phyloP scores from a whole-genome alignment of 2,113 vertebrate species.

The Monopterus albus region DNA sequence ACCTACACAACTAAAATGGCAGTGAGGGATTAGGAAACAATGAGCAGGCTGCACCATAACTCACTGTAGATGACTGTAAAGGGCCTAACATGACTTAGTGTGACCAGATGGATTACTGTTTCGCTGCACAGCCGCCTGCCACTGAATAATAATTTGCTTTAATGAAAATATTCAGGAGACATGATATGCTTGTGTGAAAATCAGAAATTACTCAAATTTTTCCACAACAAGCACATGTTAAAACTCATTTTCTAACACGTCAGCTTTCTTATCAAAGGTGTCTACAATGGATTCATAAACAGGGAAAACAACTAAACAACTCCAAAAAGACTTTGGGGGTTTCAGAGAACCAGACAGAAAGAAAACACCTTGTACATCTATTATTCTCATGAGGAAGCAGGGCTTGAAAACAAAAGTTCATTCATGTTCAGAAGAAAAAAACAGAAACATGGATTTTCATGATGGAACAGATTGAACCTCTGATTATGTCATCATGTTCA shows the following conservation, averaged over 20 bases:
- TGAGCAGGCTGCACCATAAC: constrained; percentile 6
- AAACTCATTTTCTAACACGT: constrained; percentile 11
- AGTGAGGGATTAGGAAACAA: constrained; percentile 46
- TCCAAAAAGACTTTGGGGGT: constrained; percentile 41
- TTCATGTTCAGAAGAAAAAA: constrained; percentile 48
- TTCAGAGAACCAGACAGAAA: constrained; percentile 58
- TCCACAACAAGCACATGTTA: constrained; percentile 8
- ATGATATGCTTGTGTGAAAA: not conserved
- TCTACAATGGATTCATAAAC: constrained; percentile 20
- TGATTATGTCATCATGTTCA: constrained; percentile 52
- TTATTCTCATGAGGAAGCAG: constrained; percentile 45
- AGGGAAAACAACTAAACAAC: constrained; percentile 1
- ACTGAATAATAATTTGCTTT: not conserved
- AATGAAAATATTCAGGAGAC: not conserved
- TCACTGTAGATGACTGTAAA: constrained; percentile 13
- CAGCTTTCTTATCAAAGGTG: constrained; percentile 17
- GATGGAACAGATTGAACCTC: constrained; percentile 58
- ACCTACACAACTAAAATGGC: constrained; percentile 36
- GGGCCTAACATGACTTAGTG: not conserved
- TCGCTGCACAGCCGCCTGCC: not conserved
- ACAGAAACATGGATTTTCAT: constrained; percentile 39
- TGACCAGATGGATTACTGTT: not conserved
- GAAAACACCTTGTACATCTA: constrained; percentile 42
- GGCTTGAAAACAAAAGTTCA: constrained; percentile 58
- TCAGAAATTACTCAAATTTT: too few species aligned